Percentiles rank a stretch among this genome's conserved stretches.
phyloP scores from a whole-genome alignment of 2,113 vertebrate genomes.

The Reinhardtius hippoglossoides region DNA sequence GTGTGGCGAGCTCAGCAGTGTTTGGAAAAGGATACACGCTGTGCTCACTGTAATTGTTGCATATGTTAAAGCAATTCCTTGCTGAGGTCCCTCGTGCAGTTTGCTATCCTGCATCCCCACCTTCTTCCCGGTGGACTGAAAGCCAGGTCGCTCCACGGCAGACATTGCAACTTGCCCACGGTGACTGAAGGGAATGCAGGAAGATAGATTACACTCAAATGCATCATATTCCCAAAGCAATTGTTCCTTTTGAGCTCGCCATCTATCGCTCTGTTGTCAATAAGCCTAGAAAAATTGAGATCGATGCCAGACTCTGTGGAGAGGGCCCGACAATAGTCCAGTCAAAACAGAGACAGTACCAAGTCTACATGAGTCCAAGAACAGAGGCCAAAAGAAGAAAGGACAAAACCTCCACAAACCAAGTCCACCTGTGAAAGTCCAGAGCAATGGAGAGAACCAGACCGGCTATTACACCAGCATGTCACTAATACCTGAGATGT shows the following conservation, averaged over 20 bases:
- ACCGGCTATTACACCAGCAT: background rate
- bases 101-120: slow-evolving; percentile 60
- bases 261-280: background rate
- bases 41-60: slow-evolving; percentile 75
- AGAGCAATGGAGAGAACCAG: background rate
- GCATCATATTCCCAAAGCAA: slow-evolving; percentile 15
- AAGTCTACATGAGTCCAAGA: background rate
- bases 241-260: slow-evolving; percentile 10
- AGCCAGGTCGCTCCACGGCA: slow-evolving; percentile 58
- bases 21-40: slow-evolving; percentile 65
- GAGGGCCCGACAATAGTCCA: background rate
- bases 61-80: slow-evolving; percentile 68
- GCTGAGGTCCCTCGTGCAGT: slow-evolving; percentile 57
- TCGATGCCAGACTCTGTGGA: background rate
- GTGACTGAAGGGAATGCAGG: slow-evolving; percentile 32
- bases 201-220: slow-evolving; percentile 38
- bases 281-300: background rate
- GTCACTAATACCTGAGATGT: background rate
- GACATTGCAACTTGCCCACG: slow-evolving; percentile 42
- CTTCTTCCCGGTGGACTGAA: slow-evolving; percentile 52
- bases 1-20: slow-evolving; percentile 59
- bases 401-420: background rate
- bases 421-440: background rate
- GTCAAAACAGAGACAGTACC: background rate
- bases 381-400: background rate